Conservation (phyloP, 2,113 vertebrate genomes). For the Platanista minor region DNA sequence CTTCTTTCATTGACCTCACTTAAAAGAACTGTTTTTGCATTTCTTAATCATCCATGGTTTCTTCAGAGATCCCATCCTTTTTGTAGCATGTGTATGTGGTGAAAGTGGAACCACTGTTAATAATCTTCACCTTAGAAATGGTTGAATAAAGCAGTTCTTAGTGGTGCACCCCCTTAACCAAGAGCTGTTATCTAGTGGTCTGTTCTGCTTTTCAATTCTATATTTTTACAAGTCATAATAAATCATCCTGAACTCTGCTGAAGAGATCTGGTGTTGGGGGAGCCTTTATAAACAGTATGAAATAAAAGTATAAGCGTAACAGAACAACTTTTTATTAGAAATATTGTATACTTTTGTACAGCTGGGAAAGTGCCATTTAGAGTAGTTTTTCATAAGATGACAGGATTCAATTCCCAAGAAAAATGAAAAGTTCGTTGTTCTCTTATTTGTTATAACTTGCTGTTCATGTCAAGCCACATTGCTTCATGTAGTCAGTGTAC, state of each 20-base stretch:
- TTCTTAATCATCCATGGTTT: background rate
- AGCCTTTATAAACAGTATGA: background rate
- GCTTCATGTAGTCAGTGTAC: background rate
- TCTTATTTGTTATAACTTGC: background rate
- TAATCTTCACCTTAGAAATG: background rate
- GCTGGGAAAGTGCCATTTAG: background rate
- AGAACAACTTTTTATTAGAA: conserved; percentile 17
- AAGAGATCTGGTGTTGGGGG: background rate
- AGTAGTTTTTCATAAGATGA: background rate
- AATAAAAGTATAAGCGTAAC: background rate
- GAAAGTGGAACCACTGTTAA: background rate
- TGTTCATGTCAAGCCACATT: conserved; percentile 2
- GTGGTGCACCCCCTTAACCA: background rate
- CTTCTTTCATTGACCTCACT: background rate
- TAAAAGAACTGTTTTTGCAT: background rate
- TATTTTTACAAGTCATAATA: conserved; percentile 6
- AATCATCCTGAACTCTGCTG: background rate
- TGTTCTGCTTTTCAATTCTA: background rate
- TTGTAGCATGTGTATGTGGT: background rate
- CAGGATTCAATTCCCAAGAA: background rate
- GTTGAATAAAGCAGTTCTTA: background rate
- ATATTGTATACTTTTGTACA: background rate
- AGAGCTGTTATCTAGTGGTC: background rate
- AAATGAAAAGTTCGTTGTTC: background rate
- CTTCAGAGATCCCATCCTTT: background rate